A percentile compares a stretch with the other conserved stretches of the same genome.
These are phyloP conservation scores for Trypoxylus dichotomus DNA, from an alignment of 1,140 invertebrate species.

Conservation along the genomic window DNA sequence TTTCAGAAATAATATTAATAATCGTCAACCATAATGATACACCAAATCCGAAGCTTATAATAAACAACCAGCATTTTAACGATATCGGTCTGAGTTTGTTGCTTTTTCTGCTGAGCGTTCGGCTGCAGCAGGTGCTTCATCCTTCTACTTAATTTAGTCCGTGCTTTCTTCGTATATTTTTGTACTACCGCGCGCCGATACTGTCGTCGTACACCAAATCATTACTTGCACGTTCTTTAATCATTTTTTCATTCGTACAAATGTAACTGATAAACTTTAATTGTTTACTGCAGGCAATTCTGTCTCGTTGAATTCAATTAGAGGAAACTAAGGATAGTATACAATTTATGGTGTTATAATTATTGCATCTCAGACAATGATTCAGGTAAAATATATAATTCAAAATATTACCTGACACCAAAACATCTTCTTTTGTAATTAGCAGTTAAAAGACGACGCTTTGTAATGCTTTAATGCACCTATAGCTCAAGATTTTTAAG, in stretches of 20 bases:
- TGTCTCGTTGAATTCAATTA: neutral
- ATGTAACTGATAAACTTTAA: conserved; percentile 7
- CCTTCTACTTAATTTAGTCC: neutral
- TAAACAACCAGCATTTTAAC: conserved; percentile 16
- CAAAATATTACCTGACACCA: neutral
- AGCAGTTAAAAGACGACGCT: no score
- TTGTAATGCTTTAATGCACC: no score
- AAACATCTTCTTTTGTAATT: no score
- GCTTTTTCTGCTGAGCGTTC: conserved; percentile 8
- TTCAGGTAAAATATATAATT: neutral
- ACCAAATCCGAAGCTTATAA: conserved; percentile 9
- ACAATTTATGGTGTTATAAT: neutral
- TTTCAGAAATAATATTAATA: conserved; percentile 17
- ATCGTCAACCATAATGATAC: conserved; percentile 17
- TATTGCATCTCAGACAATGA: neutral
- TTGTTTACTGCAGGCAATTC: neutral
- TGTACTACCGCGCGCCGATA: neutral
- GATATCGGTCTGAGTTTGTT: conserved; percentile 4
- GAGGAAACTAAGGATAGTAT: neutral
- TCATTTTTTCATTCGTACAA: neutral
- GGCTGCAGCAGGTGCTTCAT: neutral
- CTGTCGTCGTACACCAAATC: neutral
- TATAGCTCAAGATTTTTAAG: no score
- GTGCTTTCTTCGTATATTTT: neutral
- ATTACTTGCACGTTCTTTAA: neutral